These are phyloP conservation scores for Otus sunia DNA, from an alignment of 2,113 vertebrate genomes.

Conservation along the genomic window DNA sequence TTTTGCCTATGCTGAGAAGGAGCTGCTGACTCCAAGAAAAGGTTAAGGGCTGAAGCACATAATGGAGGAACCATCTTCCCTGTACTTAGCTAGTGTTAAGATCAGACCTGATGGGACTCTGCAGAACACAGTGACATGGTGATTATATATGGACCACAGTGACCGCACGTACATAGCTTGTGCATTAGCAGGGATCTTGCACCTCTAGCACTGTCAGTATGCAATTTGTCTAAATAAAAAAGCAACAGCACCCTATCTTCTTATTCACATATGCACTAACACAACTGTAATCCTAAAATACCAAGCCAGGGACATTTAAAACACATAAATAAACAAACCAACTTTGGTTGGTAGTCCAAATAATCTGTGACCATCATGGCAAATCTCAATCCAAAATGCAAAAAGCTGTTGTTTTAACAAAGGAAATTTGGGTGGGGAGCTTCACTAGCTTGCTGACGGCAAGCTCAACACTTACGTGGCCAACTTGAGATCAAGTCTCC, in stretches of 20 bases:
- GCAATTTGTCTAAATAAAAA: neutral
- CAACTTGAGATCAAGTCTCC: neutral
- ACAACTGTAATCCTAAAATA: neutral
- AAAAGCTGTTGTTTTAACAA: neutral
- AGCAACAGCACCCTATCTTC: neutral
- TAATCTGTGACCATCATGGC: neutral
- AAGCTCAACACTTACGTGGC: rapidly evolving
- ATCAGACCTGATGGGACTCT: neutral
- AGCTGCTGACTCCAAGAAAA: neutral
- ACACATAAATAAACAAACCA: neutral
- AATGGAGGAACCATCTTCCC: neutral
- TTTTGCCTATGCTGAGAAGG: neutral
- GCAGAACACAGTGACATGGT: neutral
- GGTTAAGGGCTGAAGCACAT: neutral
- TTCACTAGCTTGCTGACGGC: neutral
- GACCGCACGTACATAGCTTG: neutral
- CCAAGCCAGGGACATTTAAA: neutral
- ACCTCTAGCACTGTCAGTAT: neutral
- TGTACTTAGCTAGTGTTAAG: neutral
- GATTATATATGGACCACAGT: neutral
- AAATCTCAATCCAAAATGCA: neutral
- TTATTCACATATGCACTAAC: neutral
- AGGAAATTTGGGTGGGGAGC: neutral
- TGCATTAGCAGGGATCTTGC: neutral
- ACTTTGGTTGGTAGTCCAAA: neutral